phyloP scores from a whole-genome alignment of 1,140 invertebrate species.

The Paracyclopina nana region DNA sequence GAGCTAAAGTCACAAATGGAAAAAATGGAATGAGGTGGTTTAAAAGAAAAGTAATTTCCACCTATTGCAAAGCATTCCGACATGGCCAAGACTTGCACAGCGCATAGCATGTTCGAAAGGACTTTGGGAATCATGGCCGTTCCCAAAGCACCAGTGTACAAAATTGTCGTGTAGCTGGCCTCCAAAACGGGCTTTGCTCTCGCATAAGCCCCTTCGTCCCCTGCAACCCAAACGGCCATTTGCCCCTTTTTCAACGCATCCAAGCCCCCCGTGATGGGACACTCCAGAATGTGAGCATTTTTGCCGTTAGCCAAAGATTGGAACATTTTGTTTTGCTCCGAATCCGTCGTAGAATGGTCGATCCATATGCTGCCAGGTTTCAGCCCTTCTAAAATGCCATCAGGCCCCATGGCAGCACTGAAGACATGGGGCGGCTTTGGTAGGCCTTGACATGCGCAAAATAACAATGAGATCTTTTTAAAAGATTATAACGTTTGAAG shows the following conservation, averaged over 20 bases:
- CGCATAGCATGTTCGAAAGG: constrained; percentile 20
- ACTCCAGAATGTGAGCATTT: constrained; percentile 19
- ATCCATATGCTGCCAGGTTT: constrained; percentile 19
- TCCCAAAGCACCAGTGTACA: constrained; percentile 19
- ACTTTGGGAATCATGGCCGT: constrained; percentile 21
- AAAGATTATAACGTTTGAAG: constrained; percentile 1
- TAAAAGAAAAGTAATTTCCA: not conserved
- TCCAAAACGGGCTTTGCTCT: constrained; percentile 5
- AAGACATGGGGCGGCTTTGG: constrained; percentile 18
- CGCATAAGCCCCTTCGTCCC: constrained; percentile 17
- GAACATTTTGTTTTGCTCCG: constrained; percentile 14
- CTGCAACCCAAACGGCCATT: constrained; percentile 19
- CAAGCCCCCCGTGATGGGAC: constrained; percentile 19
- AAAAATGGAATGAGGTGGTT: not conserved
- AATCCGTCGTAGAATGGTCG: constrained; percentile 8
- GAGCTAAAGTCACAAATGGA: constrained; percentile 18
- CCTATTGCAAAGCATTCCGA: constrained; percentile 19
- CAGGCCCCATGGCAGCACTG: constrained; percentile 17
- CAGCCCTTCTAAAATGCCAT: constrained; percentile 19
- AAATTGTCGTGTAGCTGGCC: constrained; percentile 19
- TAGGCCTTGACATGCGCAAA: too few species aligned
- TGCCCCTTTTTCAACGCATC: constrained; percentile 18
- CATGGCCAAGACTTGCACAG: constrained; percentile 19
- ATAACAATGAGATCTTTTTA: too few species aligned
- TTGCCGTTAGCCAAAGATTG: constrained; percentile 13